Conservation (phyloP, 2,888 invertebrate genomes). For the Philonicus albiceps region DNA sequence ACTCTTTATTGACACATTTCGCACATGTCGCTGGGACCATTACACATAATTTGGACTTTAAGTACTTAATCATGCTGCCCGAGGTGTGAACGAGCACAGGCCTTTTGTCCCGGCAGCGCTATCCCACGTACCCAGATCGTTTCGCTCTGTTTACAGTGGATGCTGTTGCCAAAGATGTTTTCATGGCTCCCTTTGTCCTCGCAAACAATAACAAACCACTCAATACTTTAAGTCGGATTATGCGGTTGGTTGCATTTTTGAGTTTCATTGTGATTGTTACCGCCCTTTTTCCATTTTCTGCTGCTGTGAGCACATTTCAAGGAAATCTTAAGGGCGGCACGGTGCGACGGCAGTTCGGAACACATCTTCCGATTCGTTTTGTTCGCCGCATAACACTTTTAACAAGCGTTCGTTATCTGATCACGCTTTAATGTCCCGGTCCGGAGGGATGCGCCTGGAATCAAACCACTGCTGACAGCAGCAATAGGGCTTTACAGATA, state of each 20-base stretch:
- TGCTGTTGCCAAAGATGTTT: neutral
- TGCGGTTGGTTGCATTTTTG: constrained; percentile 42
- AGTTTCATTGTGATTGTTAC: constrained; percentile 25
- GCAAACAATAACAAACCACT: constrained; percentile 39
- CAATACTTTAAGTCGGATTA: constrained; percentile 42
- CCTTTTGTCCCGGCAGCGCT: neutral
- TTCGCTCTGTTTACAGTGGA: constrained; percentile 22
- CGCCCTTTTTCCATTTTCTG: constrained; percentile 33
- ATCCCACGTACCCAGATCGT: constrained; percentile 10
- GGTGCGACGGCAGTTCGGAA: neutral
- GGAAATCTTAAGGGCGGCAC: neutral
- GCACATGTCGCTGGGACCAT: constrained; percentile 20
- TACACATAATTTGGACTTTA: constrained; percentile 35
- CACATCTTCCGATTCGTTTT: neutral
- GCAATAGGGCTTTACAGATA: neutral
- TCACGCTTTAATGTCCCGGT: neutral
- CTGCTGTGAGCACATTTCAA: constrained; percentile 19
- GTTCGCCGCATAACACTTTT: neutral
- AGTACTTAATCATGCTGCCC: constrained; percentile 34
- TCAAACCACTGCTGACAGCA: neutral
- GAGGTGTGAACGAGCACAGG: constrained; percentile 33
- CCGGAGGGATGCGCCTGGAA: neutral
- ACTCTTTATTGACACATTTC: constrained; percentile 1
- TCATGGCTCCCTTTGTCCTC: neutral
- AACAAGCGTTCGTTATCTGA: neutral